phyloP scores from a whole-genome alignment of 2,797 vertebrate genomes.

The Enteromius afrohamiltoni region DNA sequence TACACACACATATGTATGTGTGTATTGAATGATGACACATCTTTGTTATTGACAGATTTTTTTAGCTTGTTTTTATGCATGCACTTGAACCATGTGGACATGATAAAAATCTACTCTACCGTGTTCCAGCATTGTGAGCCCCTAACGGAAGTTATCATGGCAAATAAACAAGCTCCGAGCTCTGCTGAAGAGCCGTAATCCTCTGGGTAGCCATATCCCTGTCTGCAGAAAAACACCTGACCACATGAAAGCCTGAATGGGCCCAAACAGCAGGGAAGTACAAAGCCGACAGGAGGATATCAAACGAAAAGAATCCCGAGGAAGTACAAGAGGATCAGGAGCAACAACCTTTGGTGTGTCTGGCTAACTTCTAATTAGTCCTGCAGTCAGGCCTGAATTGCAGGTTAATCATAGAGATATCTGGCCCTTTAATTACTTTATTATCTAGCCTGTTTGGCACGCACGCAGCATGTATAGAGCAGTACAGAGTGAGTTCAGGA shows the following conservation, averaged over 20 bases:
- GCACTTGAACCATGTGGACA: not conserved
- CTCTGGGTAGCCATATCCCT: slow-evolving; percentile 44
- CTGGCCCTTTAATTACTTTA: slow-evolving; percentile 81
- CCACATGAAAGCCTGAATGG: slow-evolving; percentile 62
- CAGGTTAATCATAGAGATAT: slow-evolving; percentile 73
- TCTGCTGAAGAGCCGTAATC: slow-evolving; percentile 51
- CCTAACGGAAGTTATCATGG: slow-evolving; percentile 52
- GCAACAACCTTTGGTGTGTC: slow-evolving; percentile 76
- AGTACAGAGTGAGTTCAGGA: not conserved
- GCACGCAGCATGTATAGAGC: slow-evolving; percentile 24
- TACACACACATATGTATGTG: no score
- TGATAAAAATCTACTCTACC: slow-evolving; percentile 29
- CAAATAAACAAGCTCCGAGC: slow-evolving; percentile 53
- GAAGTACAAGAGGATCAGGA: slow-evolving; percentile 73
- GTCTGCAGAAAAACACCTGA: slow-evolving; percentile 52
- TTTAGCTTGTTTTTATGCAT: not conserved
- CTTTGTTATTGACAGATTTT: not conserved
- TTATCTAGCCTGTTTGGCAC: slow-evolving; percentile 68
- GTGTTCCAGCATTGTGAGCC: slow-evolving; percentile 34
- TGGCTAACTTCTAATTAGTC: slow-evolving; percentile 81
- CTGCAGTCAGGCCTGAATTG: slow-evolving; percentile 69
- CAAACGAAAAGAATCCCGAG: slow-evolving; percentile 72
- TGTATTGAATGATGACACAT: not conserved
- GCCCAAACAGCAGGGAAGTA: slow-evolving; percentile 58
- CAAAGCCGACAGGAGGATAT: slow-evolving; percentile 64